These are phyloP conservation scores for Oryzias curvinotus DNA, from an alignment of 2,113 vertebrate species.

Conservation along the genomic window DNA sequence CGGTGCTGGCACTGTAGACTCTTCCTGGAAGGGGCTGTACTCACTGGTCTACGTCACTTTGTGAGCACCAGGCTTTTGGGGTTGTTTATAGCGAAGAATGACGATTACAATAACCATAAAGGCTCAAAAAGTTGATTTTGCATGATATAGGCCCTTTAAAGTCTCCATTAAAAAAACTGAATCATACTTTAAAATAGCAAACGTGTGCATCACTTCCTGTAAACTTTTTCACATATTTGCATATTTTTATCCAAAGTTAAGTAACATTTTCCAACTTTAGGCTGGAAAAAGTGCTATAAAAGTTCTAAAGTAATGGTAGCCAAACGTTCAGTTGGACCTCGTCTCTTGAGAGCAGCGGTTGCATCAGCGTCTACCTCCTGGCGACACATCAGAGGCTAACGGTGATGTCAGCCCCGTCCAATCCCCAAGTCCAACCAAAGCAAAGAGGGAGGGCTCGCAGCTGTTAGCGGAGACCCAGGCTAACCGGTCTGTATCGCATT, in stretches of 20 bases:
- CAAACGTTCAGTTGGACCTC: not conserved
- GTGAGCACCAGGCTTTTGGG: no score
- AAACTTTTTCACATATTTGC: not conserved
- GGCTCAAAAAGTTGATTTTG: no score
- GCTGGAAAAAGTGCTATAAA: no score
- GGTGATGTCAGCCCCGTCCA: conserved; percentile 63
- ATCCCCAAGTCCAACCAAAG: conserved; percentile 30
- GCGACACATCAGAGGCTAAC: conserved; percentile 45
- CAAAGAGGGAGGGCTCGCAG: conserved; percentile 44
- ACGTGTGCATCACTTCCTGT: not conserved
- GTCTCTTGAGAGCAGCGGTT: conserved; percentile 41
- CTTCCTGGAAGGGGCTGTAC: no score
- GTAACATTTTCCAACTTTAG: no score
- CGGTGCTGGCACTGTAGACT: no score
- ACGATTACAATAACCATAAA: no score
- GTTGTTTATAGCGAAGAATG: no score
- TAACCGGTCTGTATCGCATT: conserved; percentile 52
- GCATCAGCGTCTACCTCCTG: conserved; percentile 70
- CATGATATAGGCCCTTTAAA: no score
- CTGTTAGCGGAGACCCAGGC: conserved; percentile 54
- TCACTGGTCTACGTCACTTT: no score
- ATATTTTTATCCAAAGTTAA: not conserved
- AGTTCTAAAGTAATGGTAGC: no score
- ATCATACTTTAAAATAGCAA: not conserved
- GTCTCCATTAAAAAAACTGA: not conserved